Evolutionary conservation across 1,140 invertebrate genomes (phyloP).

Genomic region (Drosophila serrata): DNA sequence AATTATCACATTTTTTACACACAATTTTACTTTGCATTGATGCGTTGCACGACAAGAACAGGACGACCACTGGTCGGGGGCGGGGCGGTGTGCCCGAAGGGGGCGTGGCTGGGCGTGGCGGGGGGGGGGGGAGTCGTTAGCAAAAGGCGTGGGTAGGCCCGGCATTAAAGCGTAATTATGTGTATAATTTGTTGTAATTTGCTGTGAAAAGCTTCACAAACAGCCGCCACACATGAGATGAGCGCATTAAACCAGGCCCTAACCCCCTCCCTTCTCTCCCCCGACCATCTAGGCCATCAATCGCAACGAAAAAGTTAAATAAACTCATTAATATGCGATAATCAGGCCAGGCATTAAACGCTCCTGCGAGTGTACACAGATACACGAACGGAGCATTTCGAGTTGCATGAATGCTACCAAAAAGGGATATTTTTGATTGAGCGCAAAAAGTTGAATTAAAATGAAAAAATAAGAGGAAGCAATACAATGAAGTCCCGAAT

Average conservation of each 20-base stretch:
- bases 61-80: neutral
- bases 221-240: slow-evolving; percentile 54
- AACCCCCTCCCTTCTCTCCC: neutral
- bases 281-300: slow-evolving; percentile 35
- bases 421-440: neutral
- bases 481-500: neutral
- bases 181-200: slow-evolving; percentile 81
- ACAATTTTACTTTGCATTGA: slow-evolving; percentile 83
- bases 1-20: slow-evolving; percentile 83
- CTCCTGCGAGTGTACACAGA: slow-evolving; percentile 1
- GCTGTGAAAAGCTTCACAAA: slow-evolving; percentile 64
- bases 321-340: slow-evolving; percentile 73
- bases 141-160: slow-evolving; percentile 31
- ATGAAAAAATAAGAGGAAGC: neutral
- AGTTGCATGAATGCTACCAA: neutral
- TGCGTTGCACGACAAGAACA: slow-evolving; percentile 50
- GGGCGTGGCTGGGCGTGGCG: slow-evolving; percentile 12
- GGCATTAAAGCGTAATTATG: slow-evolving; percentile 79
- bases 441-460: neutral
- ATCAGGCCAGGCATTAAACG: slow-evolving; percentile 44
- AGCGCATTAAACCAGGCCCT: slow-evolving; percentile 57
- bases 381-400: too few species aligned
- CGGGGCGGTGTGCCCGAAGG: neutral
- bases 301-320: slow-evolving; percentile 68
- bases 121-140: slow-evolving; percentile 10